Percentiles rank a stretch among this genome's conserved stretches.
These are phyloP conservation scores for Rhizomys pruinosus DNA, from an alignment of 2,113 vertebrate genomes.

Conservation along the genomic window DNA sequence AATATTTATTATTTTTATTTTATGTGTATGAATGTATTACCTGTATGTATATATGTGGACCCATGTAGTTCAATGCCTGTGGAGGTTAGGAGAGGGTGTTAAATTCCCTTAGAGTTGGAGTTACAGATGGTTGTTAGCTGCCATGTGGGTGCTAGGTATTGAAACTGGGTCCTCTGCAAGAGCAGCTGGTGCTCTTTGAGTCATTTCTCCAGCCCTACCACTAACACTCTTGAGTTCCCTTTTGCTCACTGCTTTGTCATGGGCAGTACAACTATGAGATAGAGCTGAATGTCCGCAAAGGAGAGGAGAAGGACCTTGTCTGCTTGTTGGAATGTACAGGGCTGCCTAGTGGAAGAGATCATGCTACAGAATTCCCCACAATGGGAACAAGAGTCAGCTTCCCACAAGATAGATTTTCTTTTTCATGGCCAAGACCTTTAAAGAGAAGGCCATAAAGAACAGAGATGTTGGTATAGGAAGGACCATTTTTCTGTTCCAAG, in stretches of 20 bases:
- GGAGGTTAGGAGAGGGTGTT: too few species aligned
- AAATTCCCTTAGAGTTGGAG: too few species aligned
- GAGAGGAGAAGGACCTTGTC: not conserved
- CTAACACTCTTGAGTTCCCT: not conserved
- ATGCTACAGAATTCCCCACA: not conserved
- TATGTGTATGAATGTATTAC: too few species aligned
- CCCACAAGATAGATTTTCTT: not conserved
- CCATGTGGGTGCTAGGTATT: too few species aligned
- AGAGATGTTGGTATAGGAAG: not conserved
- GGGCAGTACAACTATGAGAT: not conserved
- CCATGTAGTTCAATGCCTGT: too few species aligned
- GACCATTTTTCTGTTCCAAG: conserved; percentile 28
- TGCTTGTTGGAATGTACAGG: not conserved
- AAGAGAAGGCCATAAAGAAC: not conserved
- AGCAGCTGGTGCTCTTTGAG: too few species aligned
- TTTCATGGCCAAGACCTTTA: not conserved
- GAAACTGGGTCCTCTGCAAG: too few species aligned
- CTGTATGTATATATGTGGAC: too few species aligned
- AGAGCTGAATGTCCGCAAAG: not conserved
- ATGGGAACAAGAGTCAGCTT: not conserved
- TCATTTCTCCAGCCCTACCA: too few species aligned
- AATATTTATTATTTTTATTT: too few species aligned
- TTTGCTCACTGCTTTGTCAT: not conserved
- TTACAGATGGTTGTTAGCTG: too few species aligned
- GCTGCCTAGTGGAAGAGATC: not conserved